Evolutionary conservation across 2,797 vertebrate species (phyloP).

Genomic region (Antennarius maculatus): DNA sequence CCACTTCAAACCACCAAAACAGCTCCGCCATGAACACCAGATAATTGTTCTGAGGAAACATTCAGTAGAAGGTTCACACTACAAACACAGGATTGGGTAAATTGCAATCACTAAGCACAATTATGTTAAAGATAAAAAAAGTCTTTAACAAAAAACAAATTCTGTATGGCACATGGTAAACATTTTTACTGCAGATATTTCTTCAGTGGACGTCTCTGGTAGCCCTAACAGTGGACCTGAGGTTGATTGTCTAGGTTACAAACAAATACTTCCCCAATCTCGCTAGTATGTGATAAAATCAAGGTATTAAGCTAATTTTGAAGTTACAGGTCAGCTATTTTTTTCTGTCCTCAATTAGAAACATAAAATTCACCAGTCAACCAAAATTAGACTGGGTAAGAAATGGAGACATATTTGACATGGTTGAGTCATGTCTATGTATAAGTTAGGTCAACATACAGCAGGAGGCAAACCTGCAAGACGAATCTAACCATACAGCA

Average conservation of each 20-base stretch:
- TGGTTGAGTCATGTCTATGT: conserved; percentile 12
- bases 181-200: conserved; percentile 37
- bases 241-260: not conserved
- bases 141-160: no score
- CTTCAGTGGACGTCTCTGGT: conserved; percentile 76
- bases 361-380: conserved; percentile 8
- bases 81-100: not conserved
- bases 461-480: conserved; percentile 26
- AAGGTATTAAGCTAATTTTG: conserved; percentile 55
- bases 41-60: conserved; percentile 90
- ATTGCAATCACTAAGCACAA: not conserved
- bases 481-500: not conserved
- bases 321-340: conserved; percentile 53
- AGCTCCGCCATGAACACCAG: conserved; percentile 98
- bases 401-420: conserved; percentile 17
- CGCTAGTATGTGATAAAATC: conserved; percentile 17
- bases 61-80: not conserved
- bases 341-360: conserved; percentile 19
- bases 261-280: conserved; percentile 34
- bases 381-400: conserved; percentile 19
- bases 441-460: conserved; percentile 43
- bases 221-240: conserved; percentile 17
- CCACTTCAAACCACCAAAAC: conserved; percentile 97
- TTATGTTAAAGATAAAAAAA: no score
- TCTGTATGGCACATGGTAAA: not conserved